These are phyloP conservation scores for Theropithecus gelada DNA, from an alignment of 2,113 vertebrate genomes.

Conservation along the genomic window DNA sequence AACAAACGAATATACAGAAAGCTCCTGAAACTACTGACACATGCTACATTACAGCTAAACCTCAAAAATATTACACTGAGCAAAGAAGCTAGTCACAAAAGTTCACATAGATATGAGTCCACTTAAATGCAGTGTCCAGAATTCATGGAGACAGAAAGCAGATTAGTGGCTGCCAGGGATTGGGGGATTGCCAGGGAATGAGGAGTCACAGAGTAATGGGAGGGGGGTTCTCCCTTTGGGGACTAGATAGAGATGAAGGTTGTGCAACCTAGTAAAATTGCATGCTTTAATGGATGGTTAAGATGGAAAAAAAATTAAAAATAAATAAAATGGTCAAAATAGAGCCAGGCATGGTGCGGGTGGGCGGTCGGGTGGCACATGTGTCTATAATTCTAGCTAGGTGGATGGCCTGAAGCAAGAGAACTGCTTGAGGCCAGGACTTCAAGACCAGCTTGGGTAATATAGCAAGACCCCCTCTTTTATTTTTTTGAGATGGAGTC, in stretches of 20 bases:
- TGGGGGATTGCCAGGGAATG: background rate
- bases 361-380: too few species aligned
- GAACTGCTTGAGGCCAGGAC: too few species aligned
- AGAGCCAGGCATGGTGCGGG: too few species aligned
- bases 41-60: background rate
- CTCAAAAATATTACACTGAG: background rate
- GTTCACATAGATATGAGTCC: background rate
- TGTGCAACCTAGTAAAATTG: accelerated
- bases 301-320: background rate
- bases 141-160: background rate
- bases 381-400: too few species aligned
- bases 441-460: too few species aligned
- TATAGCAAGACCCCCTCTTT: too few species aligned
- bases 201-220: background rate
- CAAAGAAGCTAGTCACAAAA: background rate
- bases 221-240: background rate
- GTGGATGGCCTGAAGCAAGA: too few species aligned
- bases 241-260: background rate
- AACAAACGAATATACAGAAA: too few species aligned
- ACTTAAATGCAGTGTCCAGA: background rate
- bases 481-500: too few species aligned
- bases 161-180: background rate
- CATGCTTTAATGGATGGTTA: background rate
- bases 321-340: too few species aligned
- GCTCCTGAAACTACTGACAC: background rate